phyloP scores from a whole-genome alignment of 1,140 invertebrate genomes.

The Bombus balteatus region DNA sequence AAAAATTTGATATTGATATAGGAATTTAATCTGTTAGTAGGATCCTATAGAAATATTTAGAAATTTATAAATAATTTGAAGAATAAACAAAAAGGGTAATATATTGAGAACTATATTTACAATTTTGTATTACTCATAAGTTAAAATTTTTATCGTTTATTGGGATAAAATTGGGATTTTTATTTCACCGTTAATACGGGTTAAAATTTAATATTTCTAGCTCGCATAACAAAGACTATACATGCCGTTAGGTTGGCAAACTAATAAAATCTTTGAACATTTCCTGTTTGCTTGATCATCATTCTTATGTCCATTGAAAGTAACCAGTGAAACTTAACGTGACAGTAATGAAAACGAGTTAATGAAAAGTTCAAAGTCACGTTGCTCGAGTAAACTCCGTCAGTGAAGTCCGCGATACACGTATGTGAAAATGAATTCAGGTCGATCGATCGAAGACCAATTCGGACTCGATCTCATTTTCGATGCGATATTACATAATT shows the following conservation, averaged over 20 bases:
- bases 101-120: no score
- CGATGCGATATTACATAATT: not conserved
- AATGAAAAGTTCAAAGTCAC: slow-evolving; percentile 14
- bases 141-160: no score
- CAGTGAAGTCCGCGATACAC: no score
- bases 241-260: not conserved
- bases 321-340: no score
- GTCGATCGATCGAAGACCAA: not conserved
- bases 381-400: not conserved
- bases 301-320: not conserved
- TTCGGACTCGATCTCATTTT: not conserved
- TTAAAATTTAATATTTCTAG: not conserved
- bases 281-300: not conserved
- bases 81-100: no score
- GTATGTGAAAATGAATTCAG: not conserved
- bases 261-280: not conserved
- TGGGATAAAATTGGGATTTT: no score
- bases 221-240: not conserved
- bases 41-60: no score
- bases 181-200: no score
- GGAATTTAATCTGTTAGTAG: no score
- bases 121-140: no score
- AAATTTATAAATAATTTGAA: no score
- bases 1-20: no score
- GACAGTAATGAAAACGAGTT: not conserved